A percentile compares a stretch with the other conserved stretches of the same genome.
phyloP scores from a whole-genome alignment of 2,797 vertebrate genomes.

The Pseudochirops corinnae region DNA sequence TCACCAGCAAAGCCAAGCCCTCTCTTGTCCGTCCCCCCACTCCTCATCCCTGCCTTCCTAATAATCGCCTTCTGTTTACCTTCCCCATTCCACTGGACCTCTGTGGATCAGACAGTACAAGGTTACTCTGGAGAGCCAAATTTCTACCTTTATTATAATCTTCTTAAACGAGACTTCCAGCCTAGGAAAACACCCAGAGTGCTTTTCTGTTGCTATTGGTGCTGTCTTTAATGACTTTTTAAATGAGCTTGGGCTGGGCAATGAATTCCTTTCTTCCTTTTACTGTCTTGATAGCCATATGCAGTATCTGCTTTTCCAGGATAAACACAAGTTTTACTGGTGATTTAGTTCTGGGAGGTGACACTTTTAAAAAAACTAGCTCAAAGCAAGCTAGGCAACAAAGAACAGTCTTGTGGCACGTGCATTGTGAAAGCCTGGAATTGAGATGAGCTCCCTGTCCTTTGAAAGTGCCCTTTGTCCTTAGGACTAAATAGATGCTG shows the following conservation, averaged over 20 bases:
- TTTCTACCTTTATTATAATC: conserved; percentile 3
- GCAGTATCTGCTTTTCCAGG: conserved; percentile 85
- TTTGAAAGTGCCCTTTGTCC: not conserved
- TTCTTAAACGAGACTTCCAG: conserved; percentile 49
- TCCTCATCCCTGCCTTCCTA: conserved; percentile 67
- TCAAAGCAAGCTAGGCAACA: not conserved
- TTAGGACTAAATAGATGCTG: not conserved
- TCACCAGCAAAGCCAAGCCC: conserved; percentile 82
- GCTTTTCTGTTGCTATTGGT: not conserved
- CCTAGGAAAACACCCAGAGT: conserved; percentile 23
- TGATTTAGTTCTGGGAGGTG: conserved; percentile 52
- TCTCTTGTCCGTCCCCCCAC: conserved; percentile 73
- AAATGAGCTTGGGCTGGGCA: conserved; percentile 46
- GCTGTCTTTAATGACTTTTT: conserved; percentile 16
- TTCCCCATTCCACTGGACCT: conserved; percentile 77
- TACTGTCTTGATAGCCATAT: conserved; percentile 83
- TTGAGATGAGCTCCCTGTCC: not conserved
- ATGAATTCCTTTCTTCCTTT: conserved; percentile 73
- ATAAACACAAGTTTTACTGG: conserved; percentile 82
- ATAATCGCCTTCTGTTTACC: conserved; percentile 80
- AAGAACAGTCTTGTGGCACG: not conserved
- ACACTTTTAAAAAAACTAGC: not conserved
- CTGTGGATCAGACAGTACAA: conserved; percentile 82
- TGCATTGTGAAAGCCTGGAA: not conserved
- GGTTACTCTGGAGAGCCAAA: conserved; percentile 69